Evolutionary conservation across 2,797 vertebrate species (phyloP).

Genomic region (Falco naumanni): DNA sequence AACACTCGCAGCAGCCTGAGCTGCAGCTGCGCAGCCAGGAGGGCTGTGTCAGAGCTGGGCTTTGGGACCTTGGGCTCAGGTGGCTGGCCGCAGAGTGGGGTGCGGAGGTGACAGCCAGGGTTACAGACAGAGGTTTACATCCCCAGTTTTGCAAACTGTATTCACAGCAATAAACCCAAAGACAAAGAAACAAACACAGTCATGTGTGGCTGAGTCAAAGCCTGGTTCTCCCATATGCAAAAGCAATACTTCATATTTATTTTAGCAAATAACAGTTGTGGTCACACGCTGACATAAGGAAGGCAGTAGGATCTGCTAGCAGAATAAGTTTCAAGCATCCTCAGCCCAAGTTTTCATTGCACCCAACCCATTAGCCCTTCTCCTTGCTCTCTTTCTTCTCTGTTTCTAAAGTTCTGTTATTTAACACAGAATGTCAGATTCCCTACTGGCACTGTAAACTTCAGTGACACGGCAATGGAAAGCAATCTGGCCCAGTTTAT

Average conservation of each 20-base stretch:
- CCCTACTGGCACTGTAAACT: not conserved
- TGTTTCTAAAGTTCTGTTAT: not conserved
- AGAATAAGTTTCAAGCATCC: not conserved
- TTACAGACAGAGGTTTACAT: not conserved
- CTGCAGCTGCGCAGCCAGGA: rapidly evolving
- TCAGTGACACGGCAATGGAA: not conserved
- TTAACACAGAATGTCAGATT: not conserved
- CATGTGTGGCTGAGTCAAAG: not conserved
- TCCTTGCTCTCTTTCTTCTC: not conserved
- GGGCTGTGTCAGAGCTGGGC: not conserved
- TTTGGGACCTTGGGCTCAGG: not conserved
- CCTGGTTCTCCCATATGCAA: not conserved
- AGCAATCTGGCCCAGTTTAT: not conserved
- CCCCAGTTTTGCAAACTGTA: not conserved
- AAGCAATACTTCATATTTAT: not conserved
- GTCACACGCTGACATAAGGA: not conserved
- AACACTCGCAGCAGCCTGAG: not conserved
- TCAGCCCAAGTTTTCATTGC: not conserved
- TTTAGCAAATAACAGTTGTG: not conserved
- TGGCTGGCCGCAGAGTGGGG: not conserved
- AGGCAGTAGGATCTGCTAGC: not conserved
- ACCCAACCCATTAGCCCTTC: not conserved
- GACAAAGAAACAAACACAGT: not conserved
- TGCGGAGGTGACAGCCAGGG: not conserved
- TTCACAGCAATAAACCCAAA: not conserved